Conservation (phyloP, 2,797 vertebrate species). For the Anabas testudineus region DNA sequence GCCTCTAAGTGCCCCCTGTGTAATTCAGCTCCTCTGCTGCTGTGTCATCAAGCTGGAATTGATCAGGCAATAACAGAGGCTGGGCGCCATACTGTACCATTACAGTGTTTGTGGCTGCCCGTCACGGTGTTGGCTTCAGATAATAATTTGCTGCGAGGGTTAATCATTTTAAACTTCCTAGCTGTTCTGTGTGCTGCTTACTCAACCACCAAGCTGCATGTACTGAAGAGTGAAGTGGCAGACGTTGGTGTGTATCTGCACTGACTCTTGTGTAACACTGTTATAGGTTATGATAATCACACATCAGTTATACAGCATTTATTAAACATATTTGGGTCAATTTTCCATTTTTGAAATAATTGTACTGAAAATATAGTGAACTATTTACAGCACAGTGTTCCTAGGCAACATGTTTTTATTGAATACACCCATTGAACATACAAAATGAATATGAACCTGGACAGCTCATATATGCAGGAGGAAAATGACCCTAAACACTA, state of each 20-base stretch:
- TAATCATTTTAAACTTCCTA: constrained; percentile 41
- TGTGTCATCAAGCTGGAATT: constrained; percentile 60
- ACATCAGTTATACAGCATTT: no score
- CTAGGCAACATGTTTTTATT: no score
- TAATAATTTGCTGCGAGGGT: constrained; percentile 46
- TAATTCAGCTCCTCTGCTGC: constrained; percentile 42
- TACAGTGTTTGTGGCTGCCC: constrained; percentile 7
- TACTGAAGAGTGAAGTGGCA: not conserved
- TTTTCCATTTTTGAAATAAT: not conserved
- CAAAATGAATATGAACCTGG: no score
- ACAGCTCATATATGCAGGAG: no score
- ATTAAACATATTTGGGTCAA: no score
- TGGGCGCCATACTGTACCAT: not conserved
- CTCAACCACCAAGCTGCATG: not conserved
- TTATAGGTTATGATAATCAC: not conserved
- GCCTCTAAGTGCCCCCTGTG: constrained; percentile 48
- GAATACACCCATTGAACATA: no score
- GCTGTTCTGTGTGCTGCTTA: not conserved
- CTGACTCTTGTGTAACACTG: constrained; percentile 10
- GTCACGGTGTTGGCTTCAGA: not conserved
- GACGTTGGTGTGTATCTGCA: constrained; percentile 42
- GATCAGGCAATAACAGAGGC: constrained; percentile 50
- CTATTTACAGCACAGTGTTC: no score
- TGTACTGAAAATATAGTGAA: not conserved
- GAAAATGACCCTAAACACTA: no score